Evolutionary conservation across 2,888 invertebrate genomes (phyloP), one percentile per base, ranked within the genome.

Genomic region (Stictocephala bisonia): DNA sequence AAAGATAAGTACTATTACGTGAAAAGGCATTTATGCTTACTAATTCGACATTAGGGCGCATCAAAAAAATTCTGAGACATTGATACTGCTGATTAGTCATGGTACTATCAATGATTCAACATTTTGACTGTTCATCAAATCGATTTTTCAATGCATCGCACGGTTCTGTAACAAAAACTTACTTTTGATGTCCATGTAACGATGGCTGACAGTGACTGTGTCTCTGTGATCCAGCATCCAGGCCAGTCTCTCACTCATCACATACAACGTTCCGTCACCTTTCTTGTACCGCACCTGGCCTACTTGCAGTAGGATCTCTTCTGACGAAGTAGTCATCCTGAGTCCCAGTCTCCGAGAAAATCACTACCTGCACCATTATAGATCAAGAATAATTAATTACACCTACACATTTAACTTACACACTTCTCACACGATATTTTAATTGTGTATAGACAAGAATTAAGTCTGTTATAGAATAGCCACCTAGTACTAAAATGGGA

Each of bases 131-230:
- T n/a, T n/a, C n/a, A n/a, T n/a, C n/a, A n/a, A n/a, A n/a, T n/a
- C n/a, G n/a, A n/a, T n/a, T n/a, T n/a, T n/a, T n/a, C n/a, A n/a
- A n/a, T n/a, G n/a, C n/a, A n/a, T n/a, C n/a, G n/a, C n/a, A n/a
- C n/a, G n/a, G n/a, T n/a, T n/a, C n/a, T n/a, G n/a, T n/a, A n/a
- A n/a, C n/a, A n/a, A n/a, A n/a, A 27, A 84, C 88, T 88, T 87
- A 95, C 96, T 91, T 89, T 97, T 98, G 78, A 99, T 97, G 84
- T 98, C 97, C 75, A 95, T 93, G 86, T 95, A 99, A 83, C 93
- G 90, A 85, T 97, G 96, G 71, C 96, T 96, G 74, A 97, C 93
- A 13, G 94, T 92, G 58, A 98, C 96, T 1, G 93, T 95, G 82
- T 97, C 95, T 77, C 92, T 88, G 83, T 96, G 94, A 83, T 96